Base-by-base conservation (phyloP, 53 echinoderm and acorn worm genomes). In the Stichopus horrens region DNA sequence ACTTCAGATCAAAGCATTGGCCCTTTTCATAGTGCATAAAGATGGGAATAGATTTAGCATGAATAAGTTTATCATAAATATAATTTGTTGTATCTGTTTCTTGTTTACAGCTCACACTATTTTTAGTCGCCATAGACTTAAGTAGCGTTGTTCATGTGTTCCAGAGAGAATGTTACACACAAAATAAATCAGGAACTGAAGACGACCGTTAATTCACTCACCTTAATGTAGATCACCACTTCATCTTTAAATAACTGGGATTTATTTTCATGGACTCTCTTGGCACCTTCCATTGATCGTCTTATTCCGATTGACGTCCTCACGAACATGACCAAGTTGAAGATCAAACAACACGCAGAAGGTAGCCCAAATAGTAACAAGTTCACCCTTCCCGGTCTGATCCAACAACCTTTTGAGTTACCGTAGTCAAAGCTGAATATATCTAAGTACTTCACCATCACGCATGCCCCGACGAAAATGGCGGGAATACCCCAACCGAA, bases 401-500 rank as follows among this genome's bases (percentile, higher is more conserved):
- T 81, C 81, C 81, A 55, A 11, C 81, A 81, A 56, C 81, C 81
- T 6, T 56, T 58, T 13, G 22, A 20, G 23, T 58, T 81, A 21
- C 81, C 81, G 11, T 81, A 81, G 16, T n/a, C 58, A 81, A 81
- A 18, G 20, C 8, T 56, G 21, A 21, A 19, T 19, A 81, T 57
- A 57, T 21, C 81, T 81, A 58, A 19, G 51, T 53, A 79, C 20
- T 18, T 19, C 18, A 79, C 74, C 54, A 75, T 57, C 37, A 88
- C 23, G 56, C 55, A 76, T 23, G 55, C 56, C 9, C 76, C 74
- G 21, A 88, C 76, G 54, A 58, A 74, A 5, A 88, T 6, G 21
- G 88, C 88, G 23, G 88, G 88, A 37, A 75, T 85, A 11, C 86
- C 86, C 86, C 86, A 85, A 57, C 58, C 88, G 8, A 18, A 13